Evolutionary conservation across 2,113 vertebrate species (phyloP).

Genomic region (Chloroceryle aenea): DNA sequence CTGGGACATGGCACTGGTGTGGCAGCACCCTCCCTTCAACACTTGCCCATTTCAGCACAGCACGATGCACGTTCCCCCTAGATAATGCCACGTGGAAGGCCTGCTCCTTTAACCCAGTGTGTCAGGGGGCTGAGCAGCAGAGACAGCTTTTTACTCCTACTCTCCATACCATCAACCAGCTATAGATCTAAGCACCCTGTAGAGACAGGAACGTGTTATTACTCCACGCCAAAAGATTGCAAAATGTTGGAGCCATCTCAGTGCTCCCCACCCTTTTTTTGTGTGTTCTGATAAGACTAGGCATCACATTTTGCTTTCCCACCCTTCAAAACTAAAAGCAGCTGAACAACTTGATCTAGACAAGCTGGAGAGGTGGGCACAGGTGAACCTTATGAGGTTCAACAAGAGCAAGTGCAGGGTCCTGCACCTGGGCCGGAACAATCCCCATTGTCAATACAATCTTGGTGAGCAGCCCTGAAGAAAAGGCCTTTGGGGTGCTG

Average conservation of each 20-base stretch:
- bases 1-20: neutral
- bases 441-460: too few relatives aligned
- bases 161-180: neutral
- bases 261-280: neutral
- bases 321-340: neutral
- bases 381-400: too few relatives aligned
- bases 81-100: neutral
- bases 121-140: neutral
- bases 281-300: neutral
- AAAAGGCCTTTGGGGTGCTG: too few relatives aligned
- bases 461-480: too few relatives aligned
- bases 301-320: neutral
- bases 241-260: neutral
- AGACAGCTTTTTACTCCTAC: neutral
- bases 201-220: neutral
- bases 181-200: accelerated
- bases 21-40: neutral
- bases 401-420: too few relatives aligned
- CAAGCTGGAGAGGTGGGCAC: too few relatives aligned
- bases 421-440: too few relatives aligned
- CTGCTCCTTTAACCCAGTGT: accelerated
- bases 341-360: neutral
- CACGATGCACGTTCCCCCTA: neutral
- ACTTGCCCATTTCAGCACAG: neutral
- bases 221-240: neutral